A percentile compares a stretch with the other conserved stretches of the same genome.
Conservation (phyloP, 2,113 vertebrate species). For the Scophthalmus maximus region DNA sequence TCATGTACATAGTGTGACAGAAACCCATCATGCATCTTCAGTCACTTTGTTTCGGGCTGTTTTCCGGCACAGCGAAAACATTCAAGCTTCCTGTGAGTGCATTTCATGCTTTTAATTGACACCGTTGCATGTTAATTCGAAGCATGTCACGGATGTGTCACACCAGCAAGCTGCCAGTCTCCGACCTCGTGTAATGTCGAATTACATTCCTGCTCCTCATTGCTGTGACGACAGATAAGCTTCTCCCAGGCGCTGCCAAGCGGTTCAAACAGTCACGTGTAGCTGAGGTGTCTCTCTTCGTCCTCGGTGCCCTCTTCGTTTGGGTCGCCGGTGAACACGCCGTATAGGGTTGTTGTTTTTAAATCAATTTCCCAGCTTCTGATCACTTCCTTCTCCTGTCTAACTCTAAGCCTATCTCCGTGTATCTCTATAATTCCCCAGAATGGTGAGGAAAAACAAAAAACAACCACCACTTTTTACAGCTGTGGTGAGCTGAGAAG, state of each 20-base stretch:
- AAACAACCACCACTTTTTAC: too few relatives aligned
- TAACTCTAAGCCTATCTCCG: not conserved
- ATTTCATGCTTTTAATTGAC: constrained; percentile 83
- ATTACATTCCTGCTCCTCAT: constrained; percentile 76
- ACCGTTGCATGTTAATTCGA: constrained; percentile 76
- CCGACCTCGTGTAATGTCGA: constrained; percentile 78
- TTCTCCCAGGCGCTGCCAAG: constrained; percentile 64
- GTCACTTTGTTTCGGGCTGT: constrained; percentile 55
- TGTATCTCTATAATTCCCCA: not conserved
- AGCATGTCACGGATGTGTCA: constrained; percentile 79
- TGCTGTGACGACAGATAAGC: constrained; percentile 78
- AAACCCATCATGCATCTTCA: constrained; percentile 25
- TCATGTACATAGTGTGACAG: constrained; percentile 56
- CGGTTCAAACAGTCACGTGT: constrained; percentile 49
- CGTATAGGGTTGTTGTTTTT: constrained; percentile 12
- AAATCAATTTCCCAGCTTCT: constrained; percentile 1
- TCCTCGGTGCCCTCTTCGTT: not conserved
- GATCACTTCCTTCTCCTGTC: constrained; percentile 14
- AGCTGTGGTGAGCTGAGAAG: too few relatives aligned
- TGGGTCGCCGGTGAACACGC: not conserved
- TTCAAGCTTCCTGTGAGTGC: constrained; percentile 64
- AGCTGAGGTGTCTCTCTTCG: constrained; percentile 25
- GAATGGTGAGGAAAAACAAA: not conserved
- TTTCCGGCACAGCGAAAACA: constrained; percentile 43
- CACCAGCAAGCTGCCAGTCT: constrained; percentile 70